A percentile compares a stretch with the other conserved stretches of the same genome.
These are phyloP conservation scores for Oreortyx pictus DNA, from an alignment of 2,797 vertebrate genomes.

Conservation along the genomic window DNA sequence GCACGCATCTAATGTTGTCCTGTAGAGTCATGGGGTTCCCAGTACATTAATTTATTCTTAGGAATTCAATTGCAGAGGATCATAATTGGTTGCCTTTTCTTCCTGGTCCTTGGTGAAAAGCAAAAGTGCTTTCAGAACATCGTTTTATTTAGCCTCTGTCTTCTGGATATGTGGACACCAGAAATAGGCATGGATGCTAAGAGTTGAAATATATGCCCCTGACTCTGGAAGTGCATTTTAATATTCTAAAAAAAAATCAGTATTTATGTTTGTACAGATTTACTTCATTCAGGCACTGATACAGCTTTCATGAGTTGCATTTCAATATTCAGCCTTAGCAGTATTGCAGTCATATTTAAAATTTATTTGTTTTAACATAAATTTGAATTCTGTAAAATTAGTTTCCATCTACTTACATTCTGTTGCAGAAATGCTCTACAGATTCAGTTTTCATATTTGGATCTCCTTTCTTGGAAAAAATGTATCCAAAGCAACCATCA, in stretches of 20 bases:
- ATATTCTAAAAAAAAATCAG: not conserved
- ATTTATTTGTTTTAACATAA: not conserved
- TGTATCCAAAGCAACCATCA: not conserved
- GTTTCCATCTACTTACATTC: not conserved
- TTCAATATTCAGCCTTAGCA: not conserved
- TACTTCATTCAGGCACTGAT: not conserved
- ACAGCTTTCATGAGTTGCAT: not conserved
- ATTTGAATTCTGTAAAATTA: not conserved
- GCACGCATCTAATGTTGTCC: fast-evolving
- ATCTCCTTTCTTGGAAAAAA: not conserved
- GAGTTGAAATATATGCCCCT: not conserved
- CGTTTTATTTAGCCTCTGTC: not conserved
- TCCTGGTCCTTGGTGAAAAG: not conserved
- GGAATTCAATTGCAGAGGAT: not conserved
- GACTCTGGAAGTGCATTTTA: not conserved
- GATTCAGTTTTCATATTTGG: not conserved
- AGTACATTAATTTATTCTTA: not conserved
- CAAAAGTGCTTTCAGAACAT: not conserved
- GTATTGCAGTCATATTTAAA: not conserved
- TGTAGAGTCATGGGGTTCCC: not conserved
- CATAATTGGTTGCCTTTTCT: not conserved
- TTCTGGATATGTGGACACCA: not conserved
- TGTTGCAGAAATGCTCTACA: not conserved
- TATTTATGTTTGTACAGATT: not conserved
- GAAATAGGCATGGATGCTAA: not conserved